Evolutionary conservation across 64 coral and sea anemone genomes (phyloP).

Genomic region (Stichodactyla helianthus): DNA sequence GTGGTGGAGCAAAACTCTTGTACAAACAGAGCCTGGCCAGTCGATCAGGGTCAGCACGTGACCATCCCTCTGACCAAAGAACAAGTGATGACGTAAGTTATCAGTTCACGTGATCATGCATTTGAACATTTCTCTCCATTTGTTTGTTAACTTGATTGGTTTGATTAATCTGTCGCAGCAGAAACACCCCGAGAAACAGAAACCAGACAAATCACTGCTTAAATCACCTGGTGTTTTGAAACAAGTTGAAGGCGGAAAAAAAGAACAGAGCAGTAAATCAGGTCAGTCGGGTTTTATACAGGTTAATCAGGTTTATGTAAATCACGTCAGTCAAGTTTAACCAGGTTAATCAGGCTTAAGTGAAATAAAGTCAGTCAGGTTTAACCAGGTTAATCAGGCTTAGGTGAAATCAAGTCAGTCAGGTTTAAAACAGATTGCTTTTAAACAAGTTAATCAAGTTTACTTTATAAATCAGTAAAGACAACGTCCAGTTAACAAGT

Average conservation of each 20-base stretch:
- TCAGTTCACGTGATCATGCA: neutral
- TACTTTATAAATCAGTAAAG: neutral
- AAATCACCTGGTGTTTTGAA: neutral
- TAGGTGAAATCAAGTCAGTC: neutral
- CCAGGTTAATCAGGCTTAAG: neutral
- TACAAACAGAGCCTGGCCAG: neutral
- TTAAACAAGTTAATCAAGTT: neutral
- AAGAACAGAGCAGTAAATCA: neutral
- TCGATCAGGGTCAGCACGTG: neutral
- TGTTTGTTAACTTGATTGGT: neutral
- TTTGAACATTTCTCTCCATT: neutral
- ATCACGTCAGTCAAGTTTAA: too few relatives aligned
- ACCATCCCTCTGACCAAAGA: neutral
- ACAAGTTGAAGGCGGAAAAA: neutral
- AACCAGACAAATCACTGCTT: neutral
- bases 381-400: neutral
- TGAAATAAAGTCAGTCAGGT: neutral
- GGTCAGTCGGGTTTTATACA: neutral
- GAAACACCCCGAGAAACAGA: neutral
- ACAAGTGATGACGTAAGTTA: neutral
- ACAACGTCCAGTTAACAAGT: too few relatives aligned
- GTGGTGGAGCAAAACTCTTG: conserved; percentile 4
- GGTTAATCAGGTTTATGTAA: neutral
- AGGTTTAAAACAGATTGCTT: neutral
- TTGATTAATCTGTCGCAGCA: neutral